phyloP scores from a whole-genome alignment of 2,888 invertebrate genomes.

The Cheilosia vulpina region DNA sequence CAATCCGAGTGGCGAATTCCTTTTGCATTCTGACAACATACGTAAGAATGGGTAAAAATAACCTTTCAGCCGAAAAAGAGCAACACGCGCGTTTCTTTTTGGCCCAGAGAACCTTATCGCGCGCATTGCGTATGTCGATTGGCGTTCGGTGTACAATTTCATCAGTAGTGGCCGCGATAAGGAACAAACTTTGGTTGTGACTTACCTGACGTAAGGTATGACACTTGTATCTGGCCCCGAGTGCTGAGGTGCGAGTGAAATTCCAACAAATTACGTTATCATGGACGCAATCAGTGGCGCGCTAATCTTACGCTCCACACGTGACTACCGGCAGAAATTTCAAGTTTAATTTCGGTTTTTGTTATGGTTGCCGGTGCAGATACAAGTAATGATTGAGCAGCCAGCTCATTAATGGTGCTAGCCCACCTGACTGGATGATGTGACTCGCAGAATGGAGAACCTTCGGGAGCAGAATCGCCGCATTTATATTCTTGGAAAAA shows the following conservation, averaged over 20 bases:
- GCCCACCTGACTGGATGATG: constrained; percentile 41
- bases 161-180: constrained; percentile 10
- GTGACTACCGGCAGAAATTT: constrained; percentile 21
- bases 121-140: constrained; percentile 11
- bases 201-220: constrained; percentile 30
- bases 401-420: constrained; percentile 9
- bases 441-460: not conserved
- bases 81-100: constrained; percentile 15
- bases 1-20: constrained; percentile 27
- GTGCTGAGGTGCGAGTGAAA: not conserved
- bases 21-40: constrained; percentile 1
- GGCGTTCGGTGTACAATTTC: constrained; percentile 9
- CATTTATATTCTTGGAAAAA: constrained; percentile 11
- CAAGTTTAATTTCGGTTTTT: too few relatives aligned
- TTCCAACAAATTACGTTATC: constrained; percentile 20
- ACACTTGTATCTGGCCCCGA: not conserved
- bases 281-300: constrained; percentile 39
- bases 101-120: constrained; percentile 13
- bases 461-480: constrained; percentile 30
- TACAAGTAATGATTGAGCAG: constrained; percentile 30
- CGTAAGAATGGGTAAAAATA: constrained; percentile 32
- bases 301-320: constrained; percentile 45
- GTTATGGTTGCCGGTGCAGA: too few relatives aligned
- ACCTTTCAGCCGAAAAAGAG: constrained; percentile 1
- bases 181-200: constrained; percentile 6